These are phyloP conservation scores for Ormyrus thymus DNA, from an alignment of 2,888 invertebrate species.

Conservation along the genomic window DNA sequence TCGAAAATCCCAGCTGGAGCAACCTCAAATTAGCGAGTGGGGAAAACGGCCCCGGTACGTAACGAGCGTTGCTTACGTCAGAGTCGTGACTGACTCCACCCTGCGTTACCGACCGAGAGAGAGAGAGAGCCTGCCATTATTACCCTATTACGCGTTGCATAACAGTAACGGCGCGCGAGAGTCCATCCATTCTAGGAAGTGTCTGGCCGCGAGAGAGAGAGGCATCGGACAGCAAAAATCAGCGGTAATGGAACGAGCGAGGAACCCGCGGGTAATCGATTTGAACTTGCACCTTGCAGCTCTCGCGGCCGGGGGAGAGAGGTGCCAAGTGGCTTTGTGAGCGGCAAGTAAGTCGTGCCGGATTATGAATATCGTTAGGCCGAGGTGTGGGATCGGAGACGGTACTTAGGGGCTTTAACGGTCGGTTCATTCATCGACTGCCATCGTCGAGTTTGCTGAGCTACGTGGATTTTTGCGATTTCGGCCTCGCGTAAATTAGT, in stretches of 20 bases:
- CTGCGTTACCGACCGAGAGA: slow-evolving; percentile 66
- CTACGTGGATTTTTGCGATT: no score
- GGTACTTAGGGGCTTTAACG: no score
- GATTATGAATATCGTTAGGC: slow-evolving; percentile 35
- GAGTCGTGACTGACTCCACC: slow-evolving; percentile 73
- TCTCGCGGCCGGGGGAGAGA: slow-evolving; percentile 9
- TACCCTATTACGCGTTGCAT: slow-evolving; percentile 73
- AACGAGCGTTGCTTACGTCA: slow-evolving; percentile 61
- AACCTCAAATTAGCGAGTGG: neutral
- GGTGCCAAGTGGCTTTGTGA: neutral
- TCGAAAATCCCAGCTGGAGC: neutral
- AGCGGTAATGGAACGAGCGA: slow-evolving; percentile 55
- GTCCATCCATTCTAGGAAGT: slow-evolving; percentile 43
- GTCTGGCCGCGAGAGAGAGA: slow-evolving; percentile 57
- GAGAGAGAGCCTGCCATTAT: slow-evolving; percentile 68
- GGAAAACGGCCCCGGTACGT: slow-evolving; percentile 22
- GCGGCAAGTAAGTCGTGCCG: slow-evolving; percentile 1
- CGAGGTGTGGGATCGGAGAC: neutral
- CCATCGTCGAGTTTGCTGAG: no score
- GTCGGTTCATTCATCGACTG: no score
- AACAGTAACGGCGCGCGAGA: slow-evolving; percentile 62
- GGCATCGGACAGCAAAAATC: slow-evolving; percentile 63
- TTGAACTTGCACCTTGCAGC: slow-evolving; percentile 68
- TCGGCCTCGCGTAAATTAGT: no score
- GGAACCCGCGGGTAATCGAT: slow-evolving; percentile 61